A percentile compares a stretch with the other conserved stretches of the same genome.
phyloP scores from a whole-genome alignment of 2,888 invertebrate genomes.

The Zygogramma bicolorata region DNA sequence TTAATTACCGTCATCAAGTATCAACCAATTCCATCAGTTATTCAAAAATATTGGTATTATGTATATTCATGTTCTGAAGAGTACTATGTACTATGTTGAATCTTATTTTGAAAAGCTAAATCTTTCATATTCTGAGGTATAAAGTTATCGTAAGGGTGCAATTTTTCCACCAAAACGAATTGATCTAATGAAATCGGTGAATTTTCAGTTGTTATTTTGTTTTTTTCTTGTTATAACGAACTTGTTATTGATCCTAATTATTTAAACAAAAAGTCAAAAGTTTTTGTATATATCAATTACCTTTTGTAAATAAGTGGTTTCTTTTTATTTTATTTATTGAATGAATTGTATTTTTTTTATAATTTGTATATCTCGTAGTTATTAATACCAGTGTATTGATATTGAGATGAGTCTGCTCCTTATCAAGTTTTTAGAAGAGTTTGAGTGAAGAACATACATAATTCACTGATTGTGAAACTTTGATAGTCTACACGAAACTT shows the following conservation, averaged over 20 bases:
- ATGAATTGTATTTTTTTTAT: neutral
- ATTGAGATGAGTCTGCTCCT: too few relatives aligned
- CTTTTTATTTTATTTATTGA: neutral
- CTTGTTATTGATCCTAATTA: neutral
- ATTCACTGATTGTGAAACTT: too few relatives aligned
- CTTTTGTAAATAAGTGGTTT: neutral
- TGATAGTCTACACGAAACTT: too few relatives aligned
- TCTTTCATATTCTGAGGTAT: neutral
- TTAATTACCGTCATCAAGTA: too few relatives aligned
- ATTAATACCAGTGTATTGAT: too few relatives aligned
- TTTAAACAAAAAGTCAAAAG: neutral
- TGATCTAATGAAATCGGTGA: neutral
- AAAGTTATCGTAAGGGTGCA: neutral
- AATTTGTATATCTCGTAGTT: neutral
- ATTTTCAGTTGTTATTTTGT: neutral
- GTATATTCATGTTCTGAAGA: neutral
- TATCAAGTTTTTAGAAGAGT: too few relatives aligned
- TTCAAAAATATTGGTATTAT: too few relatives aligned
- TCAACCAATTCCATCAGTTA: too few relatives aligned
- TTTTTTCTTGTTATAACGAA: neutral
- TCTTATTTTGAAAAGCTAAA: neutral
- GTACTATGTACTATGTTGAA: neutral
- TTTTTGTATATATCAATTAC: neutral
- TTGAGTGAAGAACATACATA: too few relatives aligned
- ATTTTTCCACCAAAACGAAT: neutral